Evolutionary conservation across 2,797 vertebrate species (phyloP).

Genomic region (Enteromius argenteus): DNA sequence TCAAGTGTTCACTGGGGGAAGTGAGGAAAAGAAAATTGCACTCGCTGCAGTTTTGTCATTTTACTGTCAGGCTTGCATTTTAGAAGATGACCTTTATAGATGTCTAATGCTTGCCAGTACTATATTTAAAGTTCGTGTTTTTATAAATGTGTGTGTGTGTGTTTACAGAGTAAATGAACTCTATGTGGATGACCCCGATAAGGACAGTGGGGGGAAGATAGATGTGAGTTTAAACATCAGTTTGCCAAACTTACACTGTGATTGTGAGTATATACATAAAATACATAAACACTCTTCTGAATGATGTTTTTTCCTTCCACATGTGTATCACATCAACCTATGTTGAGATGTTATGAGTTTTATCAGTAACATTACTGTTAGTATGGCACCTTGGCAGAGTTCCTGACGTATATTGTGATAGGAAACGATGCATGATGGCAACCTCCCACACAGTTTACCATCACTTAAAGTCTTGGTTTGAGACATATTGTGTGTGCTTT

Average conservation of each 20-base stretch:
- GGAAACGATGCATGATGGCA: not conserved
- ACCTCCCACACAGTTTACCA: slow-evolving; percentile 31
- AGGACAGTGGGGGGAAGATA: slow-evolving; percentile 98
- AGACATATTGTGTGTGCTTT: slow-evolving; percentile 15
- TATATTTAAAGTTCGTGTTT: not conserved
- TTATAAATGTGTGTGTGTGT: slow-evolving; percentile 29
- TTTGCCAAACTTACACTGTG: slow-evolving; percentile 95
- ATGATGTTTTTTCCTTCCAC: not conserved
- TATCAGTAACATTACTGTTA: not conserved
- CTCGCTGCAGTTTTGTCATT: slow-evolving; percentile 14
- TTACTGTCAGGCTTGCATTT: not conserved
- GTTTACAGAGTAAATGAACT: slow-evolving; percentile 93
- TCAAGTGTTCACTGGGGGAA: slow-evolving; percentile 61
- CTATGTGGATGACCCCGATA: slow-evolving; percentile 98
- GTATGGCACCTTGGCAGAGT: not conserved
- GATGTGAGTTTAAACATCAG: slow-evolving; percentile 98
- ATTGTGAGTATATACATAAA: slow-evolving; percentile 88
- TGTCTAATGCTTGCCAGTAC: not conserved
- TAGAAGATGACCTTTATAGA: not conserved
- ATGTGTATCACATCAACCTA: not conserved
- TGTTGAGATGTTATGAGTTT: not conserved
- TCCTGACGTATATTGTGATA: not conserved
- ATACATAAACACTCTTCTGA: slow-evolving; percentile 52
- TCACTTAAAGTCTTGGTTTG: not conserved
- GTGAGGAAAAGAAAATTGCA: slow-evolving; percentile 65